These are phyloP conservation scores for Dissostichus mawsoni DNA, from an alignment of 2,113 vertebrate genomes.

Conservation along the genomic window DNA sequence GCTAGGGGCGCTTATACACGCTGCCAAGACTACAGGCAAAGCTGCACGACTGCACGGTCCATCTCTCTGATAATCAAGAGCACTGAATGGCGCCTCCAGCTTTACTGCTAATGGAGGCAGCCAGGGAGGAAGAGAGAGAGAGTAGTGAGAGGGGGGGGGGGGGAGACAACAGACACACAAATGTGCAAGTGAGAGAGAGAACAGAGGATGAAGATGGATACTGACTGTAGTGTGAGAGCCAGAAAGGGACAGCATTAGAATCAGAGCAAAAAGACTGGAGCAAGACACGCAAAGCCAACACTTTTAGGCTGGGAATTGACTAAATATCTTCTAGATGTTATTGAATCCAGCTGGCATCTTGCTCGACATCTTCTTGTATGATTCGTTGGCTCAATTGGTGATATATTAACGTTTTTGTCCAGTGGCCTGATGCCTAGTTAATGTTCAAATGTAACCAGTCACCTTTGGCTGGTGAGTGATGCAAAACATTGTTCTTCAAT, in stretches of 20 bases:
- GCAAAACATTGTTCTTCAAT: background rate
- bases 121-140: background rate
- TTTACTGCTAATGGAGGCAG: slow-evolving; percentile 55
- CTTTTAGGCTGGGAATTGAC: background rate
- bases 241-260: background rate
- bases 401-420: no score
- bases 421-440: no score
- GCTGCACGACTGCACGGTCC: slow-evolving; percentile 58
- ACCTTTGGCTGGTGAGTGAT: no score
- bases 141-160: background rate
- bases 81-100: slow-evolving; percentile 31
- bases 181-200: background rate
- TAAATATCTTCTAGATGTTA: background rate
- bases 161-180: background rate
- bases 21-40: slow-evolving; percentile 64
- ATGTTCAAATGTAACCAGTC: no score
- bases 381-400: no score
- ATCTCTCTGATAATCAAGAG: slow-evolving; percentile 55
- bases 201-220: background rate
- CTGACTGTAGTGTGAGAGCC: background rate
- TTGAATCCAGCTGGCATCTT: background rate
- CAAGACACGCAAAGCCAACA: background rate
- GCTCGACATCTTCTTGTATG: no score
- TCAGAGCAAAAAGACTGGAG: background rate
- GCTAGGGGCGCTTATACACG: slow-evolving; percentile 52